Base-by-base conservation (phyloP, 2,113 vertebrate species). In the Podiceps cristatus region DNA sequence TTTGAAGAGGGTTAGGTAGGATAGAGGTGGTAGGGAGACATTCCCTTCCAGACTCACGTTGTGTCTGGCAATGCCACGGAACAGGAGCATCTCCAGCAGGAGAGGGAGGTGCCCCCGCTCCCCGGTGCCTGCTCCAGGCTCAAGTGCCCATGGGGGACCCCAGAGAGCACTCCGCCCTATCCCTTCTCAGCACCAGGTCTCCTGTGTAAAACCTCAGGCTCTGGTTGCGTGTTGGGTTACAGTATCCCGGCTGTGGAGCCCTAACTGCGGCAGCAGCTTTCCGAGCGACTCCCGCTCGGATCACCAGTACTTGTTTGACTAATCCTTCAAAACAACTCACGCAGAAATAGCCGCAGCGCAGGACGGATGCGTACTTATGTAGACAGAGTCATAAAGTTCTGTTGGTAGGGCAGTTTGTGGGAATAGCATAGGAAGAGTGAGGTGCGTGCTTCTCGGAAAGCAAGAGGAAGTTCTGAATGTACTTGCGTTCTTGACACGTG, bases 271-370 rank as follows among this genome's bases (percentile, higher is more conserved):
- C 29, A 5, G 74, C 47, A 3, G 74, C 50, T 69, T 66, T 78
- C 20, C 10, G 19, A 73, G 76, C 3, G 1, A 2, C 47, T 56
- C 35, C 50, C 12, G 49, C 42, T 47, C 0, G 0, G 1, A 7
- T 4, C 31, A 0, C 28, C 5, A 6, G 17, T 6, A 1, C n/a
- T 18, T 5, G 35, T 47, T 14, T 7, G 14, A 1, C 64, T 7
- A 13, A 20, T 3, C 0, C 6, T 2, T 37, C 6, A 2, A 10
- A 69, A 4, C 69, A 13, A 1, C 29, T 33, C 13, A 1, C 0
- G 13, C 59, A 24, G 80, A 59, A 53, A 20, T 9, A 52, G 79
- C 76, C 67, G 7, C 40, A 17, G 67, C 0, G 0, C 22, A 20
- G 72, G 28, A 25, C 0, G 1, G 72, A 44, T 27, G 5, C 4